Conservation (phyloP, 2,888 invertebrate genomes). For the Lamellibrachia satsuma region DNA sequence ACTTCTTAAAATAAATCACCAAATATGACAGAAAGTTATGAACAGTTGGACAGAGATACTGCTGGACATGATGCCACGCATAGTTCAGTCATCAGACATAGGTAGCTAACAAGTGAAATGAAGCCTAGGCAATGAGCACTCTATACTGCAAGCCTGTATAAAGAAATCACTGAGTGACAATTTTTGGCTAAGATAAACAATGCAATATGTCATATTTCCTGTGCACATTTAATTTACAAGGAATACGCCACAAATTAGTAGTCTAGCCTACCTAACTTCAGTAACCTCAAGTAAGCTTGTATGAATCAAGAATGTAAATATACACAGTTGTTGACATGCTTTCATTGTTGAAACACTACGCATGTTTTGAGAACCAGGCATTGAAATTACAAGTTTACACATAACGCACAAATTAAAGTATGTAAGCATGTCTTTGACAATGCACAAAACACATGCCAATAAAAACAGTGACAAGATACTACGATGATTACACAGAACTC, state of each 20-base stretch:
- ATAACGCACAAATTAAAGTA: not conserved
- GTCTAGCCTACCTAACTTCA: not conserved
- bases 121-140: not conserved
- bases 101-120: not conserved
- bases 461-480: not conserved
- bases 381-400: not conserved
- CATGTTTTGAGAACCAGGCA: not conserved
- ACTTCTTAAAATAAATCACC: not conserved
- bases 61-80: not conserved
- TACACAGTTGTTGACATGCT: not conserved
- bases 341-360: not conserved
- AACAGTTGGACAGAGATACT: not conserved
- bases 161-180: not conserved
- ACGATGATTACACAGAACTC: not conserved
- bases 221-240: not conserved
- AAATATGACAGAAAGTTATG: not conserved
- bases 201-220: not conserved
- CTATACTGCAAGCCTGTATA: not conserved
- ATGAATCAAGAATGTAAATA: slow-evolving; percentile 6
- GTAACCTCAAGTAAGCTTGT: not conserved
- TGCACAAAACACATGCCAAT: not conserved
- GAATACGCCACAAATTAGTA: not conserved
- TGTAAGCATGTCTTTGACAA: not conserved
- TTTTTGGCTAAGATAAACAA: not conserved
- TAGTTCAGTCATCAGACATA: not conserved